Evolutionary conservation across 2,113 vertebrate species (phyloP).

Genomic region (Thomomys bottae): DNA sequence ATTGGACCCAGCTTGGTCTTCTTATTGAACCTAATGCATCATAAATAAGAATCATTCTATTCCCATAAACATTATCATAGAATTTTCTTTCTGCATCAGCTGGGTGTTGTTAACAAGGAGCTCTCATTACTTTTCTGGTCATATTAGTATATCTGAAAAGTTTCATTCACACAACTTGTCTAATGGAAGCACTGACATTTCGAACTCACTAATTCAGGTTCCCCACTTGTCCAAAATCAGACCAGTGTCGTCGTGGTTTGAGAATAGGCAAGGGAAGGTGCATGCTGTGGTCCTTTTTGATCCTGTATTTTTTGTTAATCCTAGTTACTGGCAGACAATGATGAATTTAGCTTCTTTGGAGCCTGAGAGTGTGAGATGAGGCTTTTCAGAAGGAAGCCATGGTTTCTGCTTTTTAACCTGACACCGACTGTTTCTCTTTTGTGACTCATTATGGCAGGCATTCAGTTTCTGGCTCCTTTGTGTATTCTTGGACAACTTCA

Average conservation of each 20-base stretch:
- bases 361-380: background rate
- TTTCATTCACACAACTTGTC: slow-evolving; percentile 7
- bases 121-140: background rate
- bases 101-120: background rate
- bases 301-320: background rate
- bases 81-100: background rate
- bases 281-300: background rate
- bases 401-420: background rate
- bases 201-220: background rate
- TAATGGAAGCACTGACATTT: background rate
- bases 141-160: background rate
- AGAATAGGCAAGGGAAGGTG: background rate
- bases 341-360: slow-evolving; percentile 14
- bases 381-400: background rate
- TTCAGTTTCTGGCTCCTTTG: background rate
- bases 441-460: background rate
- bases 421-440: background rate
- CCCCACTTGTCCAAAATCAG: background rate
- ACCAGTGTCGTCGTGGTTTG: background rate
- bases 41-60: background rate
- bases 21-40: background rate
- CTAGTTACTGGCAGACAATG: background rate
- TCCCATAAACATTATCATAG: background rate
- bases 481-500: too few species aligned
- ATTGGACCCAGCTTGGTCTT: slow-evolving; percentile 39